Base-by-base conservation (phyloP, 1,140 invertebrate species). In the Pogonomyrmex barbatus region DNA sequence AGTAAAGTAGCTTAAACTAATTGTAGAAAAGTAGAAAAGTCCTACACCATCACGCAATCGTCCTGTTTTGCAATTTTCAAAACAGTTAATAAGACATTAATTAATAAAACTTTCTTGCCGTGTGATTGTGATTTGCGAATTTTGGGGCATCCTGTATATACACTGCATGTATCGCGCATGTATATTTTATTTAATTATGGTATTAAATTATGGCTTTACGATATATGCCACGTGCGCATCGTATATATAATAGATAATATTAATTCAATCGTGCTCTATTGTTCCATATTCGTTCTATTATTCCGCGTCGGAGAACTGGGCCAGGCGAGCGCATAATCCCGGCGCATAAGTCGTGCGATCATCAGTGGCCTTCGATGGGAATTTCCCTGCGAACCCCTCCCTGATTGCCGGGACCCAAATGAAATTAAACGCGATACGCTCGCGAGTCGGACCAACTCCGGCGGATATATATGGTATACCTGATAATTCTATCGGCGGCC, bases 401-500 rank as follows among this genome's bases (percentile, higher is more conserved):
- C 77, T 24, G 24, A 14, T 81, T n/a, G 63, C 73, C 58, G 36
- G 67, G 42, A 65, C 6, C 78, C 14, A 62, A 86, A 90, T 87
- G 76, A 79, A 89, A 90, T 89, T 84, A 86, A 91, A 89, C 83
- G 85, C 83, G 85, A 86, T 78, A 85, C 76, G 65, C 84, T 79
- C 86, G 79, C 81, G 67, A 75, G 58, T 65, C 68, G 47, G 68
- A 17, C 17, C 36, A 79, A 89, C 63, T 70, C 83, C 24, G 45
- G 56, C 71, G 63, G 68, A 83, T 89, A 81, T n/a, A n/a, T n/a
- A n/a, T n/a, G n/a, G n/a, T n/a, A n/a, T 83, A 87, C 79, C 86
- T 78, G 89, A 89, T 89, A 87, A 91, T 89, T 89, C 84, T 42
- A 91, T 91, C 89, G 86, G 68, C 54, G 58, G 73, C 86, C 85